Conservation (phyloP, 2,797 vertebrate species). For the Apogon talboti region DNA sequence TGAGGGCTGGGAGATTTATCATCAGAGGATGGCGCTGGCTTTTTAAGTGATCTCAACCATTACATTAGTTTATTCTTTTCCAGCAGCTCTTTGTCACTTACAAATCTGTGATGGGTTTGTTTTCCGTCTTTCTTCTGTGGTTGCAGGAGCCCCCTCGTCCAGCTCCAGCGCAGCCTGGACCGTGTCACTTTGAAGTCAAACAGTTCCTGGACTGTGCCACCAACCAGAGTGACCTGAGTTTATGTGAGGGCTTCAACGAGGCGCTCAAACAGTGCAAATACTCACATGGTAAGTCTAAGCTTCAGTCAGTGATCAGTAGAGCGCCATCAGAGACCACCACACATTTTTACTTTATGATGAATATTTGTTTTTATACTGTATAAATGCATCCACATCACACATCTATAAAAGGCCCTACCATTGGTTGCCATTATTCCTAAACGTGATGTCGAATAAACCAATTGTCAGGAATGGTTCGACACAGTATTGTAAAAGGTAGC, state of each 20-base stretch:
- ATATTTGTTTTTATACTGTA: too few relatives aligned
- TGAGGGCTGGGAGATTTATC: too few relatives aligned
- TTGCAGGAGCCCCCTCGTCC: slow-evolving; percentile 78
- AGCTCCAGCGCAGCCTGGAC: slow-evolving; percentile 74
- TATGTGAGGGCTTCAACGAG: slow-evolving; percentile 95
- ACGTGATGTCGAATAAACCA: too few relatives aligned
- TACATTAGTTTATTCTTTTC: background rate
- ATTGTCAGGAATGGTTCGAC: too few relatives aligned
- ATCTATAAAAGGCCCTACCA: too few relatives aligned
- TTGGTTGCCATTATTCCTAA: too few relatives aligned
- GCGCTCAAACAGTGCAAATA: slow-evolving; percentile 94
- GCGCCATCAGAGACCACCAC: too few relatives aligned
- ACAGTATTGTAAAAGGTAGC: too few relatives aligned
- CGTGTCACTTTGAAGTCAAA: slow-evolving; percentile 92
- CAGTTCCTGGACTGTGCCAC: slow-evolving; percentile 95
- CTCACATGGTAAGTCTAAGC: slow-evolving; percentile 83
- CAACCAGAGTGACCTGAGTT: slow-evolving; percentile 87
- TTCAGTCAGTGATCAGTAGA: too few relatives aligned
- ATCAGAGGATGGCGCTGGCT: too few relatives aligned
- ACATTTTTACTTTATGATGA: too few relatives aligned
- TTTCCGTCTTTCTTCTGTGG: background rate
- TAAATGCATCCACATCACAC: too few relatives aligned
- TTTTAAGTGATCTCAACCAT: background rate
- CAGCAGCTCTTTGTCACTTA: background rate
- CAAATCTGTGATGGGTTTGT: background rate